Evolutionary conservation across 2,888 invertebrate species (phyloP).

Genomic region (Pandemis corylana): DNA sequence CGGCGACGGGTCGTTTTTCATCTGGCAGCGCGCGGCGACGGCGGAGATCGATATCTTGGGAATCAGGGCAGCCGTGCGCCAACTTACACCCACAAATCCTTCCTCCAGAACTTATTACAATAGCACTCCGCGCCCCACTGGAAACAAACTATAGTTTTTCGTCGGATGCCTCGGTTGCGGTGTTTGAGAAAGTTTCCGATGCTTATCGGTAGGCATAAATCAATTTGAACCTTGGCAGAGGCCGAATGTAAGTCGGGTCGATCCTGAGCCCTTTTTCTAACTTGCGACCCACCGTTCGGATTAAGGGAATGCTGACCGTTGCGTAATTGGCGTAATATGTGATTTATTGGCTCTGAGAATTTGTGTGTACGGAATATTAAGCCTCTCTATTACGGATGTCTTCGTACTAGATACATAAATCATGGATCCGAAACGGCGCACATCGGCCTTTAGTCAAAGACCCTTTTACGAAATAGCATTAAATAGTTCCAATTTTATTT

Average conservation of each 20-base stretch:
- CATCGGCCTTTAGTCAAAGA: constrained; percentile 8
- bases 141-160: constrained; percentile 69
- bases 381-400: constrained; percentile 34
- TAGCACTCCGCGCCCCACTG: constrained; percentile 59
- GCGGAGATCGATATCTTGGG: constrained; percentile 75
- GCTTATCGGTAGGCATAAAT: constrained; percentile 78
- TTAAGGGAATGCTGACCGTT: constrained; percentile 75
- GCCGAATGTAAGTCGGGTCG: constrained; percentile 69
- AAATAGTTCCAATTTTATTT: neutral
- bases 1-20: constrained; percentile 59
- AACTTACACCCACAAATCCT: constrained; percentile 73
- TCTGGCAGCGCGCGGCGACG: constrained; percentile 59
- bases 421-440: constrained; percentile 13
- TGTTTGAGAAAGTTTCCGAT: constrained; percentile 65
- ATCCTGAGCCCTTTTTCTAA: constrained; percentile 75
- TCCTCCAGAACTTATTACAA: constrained; percentile 74
- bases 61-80: constrained; percentile 74
- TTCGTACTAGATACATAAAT: constrained; percentile 30
- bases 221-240: constrained; percentile 76
- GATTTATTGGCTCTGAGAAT: constrained; percentile 69
- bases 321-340: constrained; percentile 81
- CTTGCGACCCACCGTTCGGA: constrained; percentile 67
- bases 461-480: neutral
- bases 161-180: constrained; percentile 39
- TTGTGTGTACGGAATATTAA: constrained; percentile 43